These are phyloP conservation scores for Chondrilla cf. caribensis DNA, from an alignment of 37 sponge, comb jelly and placozoan genomes.

Conservation along the genomic window DNA sequence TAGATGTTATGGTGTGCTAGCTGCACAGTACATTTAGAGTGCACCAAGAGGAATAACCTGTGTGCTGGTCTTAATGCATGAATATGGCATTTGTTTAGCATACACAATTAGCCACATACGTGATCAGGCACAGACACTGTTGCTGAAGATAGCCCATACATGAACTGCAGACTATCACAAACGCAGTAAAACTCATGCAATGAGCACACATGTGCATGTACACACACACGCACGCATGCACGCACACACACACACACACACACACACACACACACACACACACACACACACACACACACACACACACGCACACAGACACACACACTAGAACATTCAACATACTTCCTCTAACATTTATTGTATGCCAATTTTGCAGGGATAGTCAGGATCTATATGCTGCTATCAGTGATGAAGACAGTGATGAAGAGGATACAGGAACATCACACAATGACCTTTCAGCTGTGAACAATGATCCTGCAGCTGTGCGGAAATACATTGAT, in stretches of 20 bases:
- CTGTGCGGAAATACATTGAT: neutral
- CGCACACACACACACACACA: neutral
- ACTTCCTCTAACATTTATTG: neutral
- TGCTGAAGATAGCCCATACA: too few relatives aligned
- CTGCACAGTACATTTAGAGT: too few relatives aligned
- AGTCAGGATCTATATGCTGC: slow-evolving; percentile 25
- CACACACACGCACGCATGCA: neutral
- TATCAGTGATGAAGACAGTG: slow-evolving; percentile 10
- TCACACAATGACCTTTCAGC: neutral
- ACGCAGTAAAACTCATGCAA: too few relatives aligned
- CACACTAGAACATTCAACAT: too few relatives aligned
- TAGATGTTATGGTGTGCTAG: neutral
- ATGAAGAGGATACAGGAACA: slow-evolving; percentile 17
- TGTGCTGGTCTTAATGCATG: too few relatives aligned
- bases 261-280: slow-evolving; percentile 17
- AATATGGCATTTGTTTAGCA: too few relatives aligned
- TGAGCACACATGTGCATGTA: too few relatives aligned
- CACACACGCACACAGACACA: slow-evolving; percentile 27
- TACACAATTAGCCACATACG: too few relatives aligned
- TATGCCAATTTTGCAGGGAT: neutral
- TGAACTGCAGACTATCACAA: too few relatives aligned
- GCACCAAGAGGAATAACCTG: too few relatives aligned
- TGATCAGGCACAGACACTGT: too few relatives aligned
- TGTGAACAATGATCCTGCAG: slow-evolving; percentile 1
- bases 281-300: slow-evolving; percentile 33